Conservation (phyloP, 2,888 invertebrate genomes). For the Dioctria linearis region DNA sequence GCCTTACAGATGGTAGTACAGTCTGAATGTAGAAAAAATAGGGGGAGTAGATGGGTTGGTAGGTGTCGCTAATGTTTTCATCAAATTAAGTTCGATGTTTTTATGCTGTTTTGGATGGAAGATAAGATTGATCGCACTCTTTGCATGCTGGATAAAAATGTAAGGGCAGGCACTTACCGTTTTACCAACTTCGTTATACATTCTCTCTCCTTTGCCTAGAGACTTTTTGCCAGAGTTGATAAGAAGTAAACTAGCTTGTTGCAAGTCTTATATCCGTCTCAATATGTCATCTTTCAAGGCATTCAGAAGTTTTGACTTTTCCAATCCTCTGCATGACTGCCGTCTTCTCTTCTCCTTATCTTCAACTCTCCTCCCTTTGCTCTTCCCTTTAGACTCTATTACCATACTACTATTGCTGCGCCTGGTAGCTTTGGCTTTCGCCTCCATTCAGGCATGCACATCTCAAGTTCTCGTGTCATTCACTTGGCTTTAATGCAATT, state of each 20-base stretch:
- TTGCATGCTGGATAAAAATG: not conserved
- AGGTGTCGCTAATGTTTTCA: constrained; percentile 47
- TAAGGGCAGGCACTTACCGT: not conserved
- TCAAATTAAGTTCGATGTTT: constrained; percentile 41
- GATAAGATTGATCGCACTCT: constrained; percentile 37
- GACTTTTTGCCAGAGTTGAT: constrained; percentile 3
- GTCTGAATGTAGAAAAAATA: not conserved
- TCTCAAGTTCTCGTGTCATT: constrained; percentile 49
- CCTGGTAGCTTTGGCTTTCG: constrained; percentile 1
- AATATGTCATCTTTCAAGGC: constrained; percentile 46
- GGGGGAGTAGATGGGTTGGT: not conserved
- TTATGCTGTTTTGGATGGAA: constrained; percentile 25
- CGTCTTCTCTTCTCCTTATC: too few relatives aligned
- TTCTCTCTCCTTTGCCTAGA: not conserved
- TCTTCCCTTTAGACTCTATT: constrained; percentile 27
- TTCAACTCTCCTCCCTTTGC: too few relatives aligned
- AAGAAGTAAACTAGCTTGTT: constrained; percentile 36
- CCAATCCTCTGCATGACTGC: constrained; percentile 1
- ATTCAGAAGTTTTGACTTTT: constrained; percentile 44
- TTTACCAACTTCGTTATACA: not conserved
- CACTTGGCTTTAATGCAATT: constrained; percentile 50
- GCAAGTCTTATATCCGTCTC: constrained; percentile 31
- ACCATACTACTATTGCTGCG: constrained; percentile 21
- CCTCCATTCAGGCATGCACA: constrained; percentile 45
- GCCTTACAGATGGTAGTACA: constrained; percentile 13